phyloP scores from a whole-genome alignment of 2,888 invertebrate genomes.

The Apodemia zela region DNA sequence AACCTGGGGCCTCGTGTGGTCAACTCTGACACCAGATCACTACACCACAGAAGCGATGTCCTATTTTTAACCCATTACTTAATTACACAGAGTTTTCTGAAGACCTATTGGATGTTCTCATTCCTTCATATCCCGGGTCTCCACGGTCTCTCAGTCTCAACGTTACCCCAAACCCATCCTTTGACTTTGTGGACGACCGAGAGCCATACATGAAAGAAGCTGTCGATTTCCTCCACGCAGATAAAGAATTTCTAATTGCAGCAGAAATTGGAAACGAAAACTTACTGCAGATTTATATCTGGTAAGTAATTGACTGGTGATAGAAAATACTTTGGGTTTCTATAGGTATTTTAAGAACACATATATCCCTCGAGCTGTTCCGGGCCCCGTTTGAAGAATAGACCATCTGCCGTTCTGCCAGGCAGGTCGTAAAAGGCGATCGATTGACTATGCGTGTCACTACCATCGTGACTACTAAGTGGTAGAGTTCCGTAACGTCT shows the following conservation, averaged over 20 bases:
- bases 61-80: slow-evolving; percentile 7
- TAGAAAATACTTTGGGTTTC: too few species aligned
- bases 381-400: too few species aligned
- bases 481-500: too few species aligned
- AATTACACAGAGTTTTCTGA: slow-evolving; percentile 48
- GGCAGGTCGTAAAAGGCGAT: too few species aligned
- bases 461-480: too few species aligned
- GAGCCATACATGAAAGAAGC: slow-evolving; percentile 37
- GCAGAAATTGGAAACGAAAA: slow-evolving; percentile 55
- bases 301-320: slow-evolving; percentile 38
- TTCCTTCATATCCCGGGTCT: slow-evolving; percentile 50
- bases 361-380: too few species aligned
- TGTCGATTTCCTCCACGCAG: slow-evolving; percentile 50
- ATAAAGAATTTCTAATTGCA: slow-evolving; percentile 52
- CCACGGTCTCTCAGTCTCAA: slow-evolving; percentile 43
- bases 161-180: slow-evolving; percentile 30
- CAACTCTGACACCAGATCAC: too few species aligned
- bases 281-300: slow-evolving; percentile 42
- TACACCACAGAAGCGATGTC: too few species aligned
- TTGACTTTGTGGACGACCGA: slow-evolving; percentile 24
- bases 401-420: too few species aligned
- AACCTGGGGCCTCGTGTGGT: too few species aligned
- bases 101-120: slow-evolving; percentile 43
- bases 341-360: too few species aligned
- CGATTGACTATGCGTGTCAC: too few species aligned